These are phyloP conservation scores for Lasioglossum oenotherae DNA, from an alignment of 2,888 invertebrate genomes.

Conservation along the genomic window DNA sequence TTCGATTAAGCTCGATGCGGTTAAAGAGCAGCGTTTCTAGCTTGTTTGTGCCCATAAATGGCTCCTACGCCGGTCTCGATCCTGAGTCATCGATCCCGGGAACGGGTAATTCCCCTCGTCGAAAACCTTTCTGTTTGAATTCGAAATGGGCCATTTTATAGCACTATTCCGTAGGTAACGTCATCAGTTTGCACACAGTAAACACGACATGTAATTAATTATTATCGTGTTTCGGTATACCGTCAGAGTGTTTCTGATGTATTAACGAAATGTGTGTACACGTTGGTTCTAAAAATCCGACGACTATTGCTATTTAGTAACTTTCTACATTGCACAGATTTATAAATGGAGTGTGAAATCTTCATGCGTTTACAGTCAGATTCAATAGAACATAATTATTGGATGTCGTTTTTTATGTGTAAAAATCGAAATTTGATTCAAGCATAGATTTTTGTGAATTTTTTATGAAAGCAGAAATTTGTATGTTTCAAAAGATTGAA, in stretches of 20 bases:
- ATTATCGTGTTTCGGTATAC: neutral
- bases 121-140: slow-evolving; percentile 16
- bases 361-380: neutral
- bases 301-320: neutral
- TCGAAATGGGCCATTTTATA: neutral
- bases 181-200: neutral
- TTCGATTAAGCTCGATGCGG: slow-evolving; percentile 63
- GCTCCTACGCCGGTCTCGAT: slow-evolving; percentile 43
- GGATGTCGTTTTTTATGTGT: too few relatives aligned
- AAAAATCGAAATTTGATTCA: too few relatives aligned
- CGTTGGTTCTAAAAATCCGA: neutral
- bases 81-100: slow-evolving; percentile 48
- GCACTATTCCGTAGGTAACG: neutral
- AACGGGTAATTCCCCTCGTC: slow-evolving; percentile 32
- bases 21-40: slow-evolving; percentile 62
- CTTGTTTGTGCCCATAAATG: slow-evolving; percentile 55
- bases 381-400: neutral
- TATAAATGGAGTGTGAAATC: neutral
- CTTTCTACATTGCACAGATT: neutral
- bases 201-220: neutral
- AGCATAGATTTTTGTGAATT: too few relatives aligned
- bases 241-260: neutral
- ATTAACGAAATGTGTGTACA: neutral
- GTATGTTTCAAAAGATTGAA: too few relatives aligned
- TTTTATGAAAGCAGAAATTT: too few relatives aligned